phyloP scores from a whole-genome alignment of 2,797 vertebrate species.

The Notoglanidium macrostoma region DNA sequence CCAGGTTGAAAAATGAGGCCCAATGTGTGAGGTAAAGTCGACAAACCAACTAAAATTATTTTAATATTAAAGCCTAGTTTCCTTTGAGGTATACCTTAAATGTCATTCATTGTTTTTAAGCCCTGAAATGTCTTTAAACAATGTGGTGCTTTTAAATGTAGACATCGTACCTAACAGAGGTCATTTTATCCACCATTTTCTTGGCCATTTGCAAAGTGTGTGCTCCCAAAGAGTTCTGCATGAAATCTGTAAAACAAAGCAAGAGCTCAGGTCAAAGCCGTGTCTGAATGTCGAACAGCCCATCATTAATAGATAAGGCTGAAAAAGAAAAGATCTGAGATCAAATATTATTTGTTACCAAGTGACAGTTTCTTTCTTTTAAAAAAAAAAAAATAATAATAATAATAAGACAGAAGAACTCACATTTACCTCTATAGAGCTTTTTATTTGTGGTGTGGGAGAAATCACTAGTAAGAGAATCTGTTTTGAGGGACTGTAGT shows the following conservation, averaged over 20 bases:
- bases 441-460: conserved; percentile 75
- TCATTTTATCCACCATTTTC: conserved; percentile 85
- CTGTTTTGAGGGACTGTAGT: conserved; percentile 80
- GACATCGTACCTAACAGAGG: conserved; percentile 80
- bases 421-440: conserved; percentile 82
- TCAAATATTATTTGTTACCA: background rate
- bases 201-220: conserved; percentile 83
- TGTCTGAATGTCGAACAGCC: background rate
- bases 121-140: background rate
- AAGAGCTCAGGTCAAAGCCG: background rate
- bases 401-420: background rate
- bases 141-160: background rate
- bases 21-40: background rate
- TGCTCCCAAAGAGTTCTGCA: conserved; percentile 77
- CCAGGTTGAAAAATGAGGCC: background rate
- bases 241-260: conserved; percentile 75
- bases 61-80: background rate
- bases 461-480: conserved; percentile 75
- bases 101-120: background rate
- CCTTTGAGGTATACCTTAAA: background rate
- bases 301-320: background rate
- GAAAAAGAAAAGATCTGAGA: background rate
- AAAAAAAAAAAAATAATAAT: no score
- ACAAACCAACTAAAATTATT: background rate
- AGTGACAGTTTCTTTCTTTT: background rate